Percentiles rank a stretch among this genome's conserved stretches.
These are phyloP conservation scores for Rhinichthys osculus DNA, from an alignment of 2,797 vertebrate genomes.

Conservation along the genomic window DNA sequence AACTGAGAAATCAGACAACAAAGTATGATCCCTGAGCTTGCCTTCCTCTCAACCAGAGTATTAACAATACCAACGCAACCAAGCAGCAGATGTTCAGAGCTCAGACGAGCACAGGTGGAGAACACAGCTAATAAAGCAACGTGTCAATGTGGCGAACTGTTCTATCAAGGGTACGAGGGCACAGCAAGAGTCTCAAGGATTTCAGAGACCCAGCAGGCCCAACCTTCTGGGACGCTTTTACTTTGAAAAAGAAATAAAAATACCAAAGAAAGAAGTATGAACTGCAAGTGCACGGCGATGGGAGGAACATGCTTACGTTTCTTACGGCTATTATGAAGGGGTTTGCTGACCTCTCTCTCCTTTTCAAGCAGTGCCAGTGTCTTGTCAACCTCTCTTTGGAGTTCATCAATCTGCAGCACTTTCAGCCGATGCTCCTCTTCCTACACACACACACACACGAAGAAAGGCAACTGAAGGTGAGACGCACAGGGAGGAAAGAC, in stretches of 20 bases:
- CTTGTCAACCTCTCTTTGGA: conserved; percentile 71
- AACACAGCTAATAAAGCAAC: neutral
- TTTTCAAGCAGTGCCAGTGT: conserved; percentile 65
- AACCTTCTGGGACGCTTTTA: neutral
- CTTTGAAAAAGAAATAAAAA: neutral
- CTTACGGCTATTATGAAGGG: conserved; percentile 18
- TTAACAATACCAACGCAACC: neutral
- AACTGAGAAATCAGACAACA: neutral
- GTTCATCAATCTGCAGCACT: conserved; percentile 70
- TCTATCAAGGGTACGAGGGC: neutral
- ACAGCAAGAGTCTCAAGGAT: neutral
- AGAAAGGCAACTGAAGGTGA: conserved; percentile 62
- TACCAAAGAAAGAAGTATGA: neutral
- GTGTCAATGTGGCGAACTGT: neutral
- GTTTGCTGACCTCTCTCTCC: conserved; percentile 67
- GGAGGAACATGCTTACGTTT: neutral
- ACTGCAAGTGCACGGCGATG: neutral
- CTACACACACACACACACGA: conserved; percentile 62
- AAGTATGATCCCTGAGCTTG: neutral
- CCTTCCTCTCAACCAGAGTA: neutral
- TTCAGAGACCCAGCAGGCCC: neutral
- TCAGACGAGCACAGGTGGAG: neutral
- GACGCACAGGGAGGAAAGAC: conserved; percentile 68
- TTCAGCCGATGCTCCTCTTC: conserved; percentile 66
- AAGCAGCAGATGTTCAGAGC: conserved; percentile 9